Conservation (phyloP, 2,797 vertebrate genomes). For the Phyllotis vaccarum region DNA sequence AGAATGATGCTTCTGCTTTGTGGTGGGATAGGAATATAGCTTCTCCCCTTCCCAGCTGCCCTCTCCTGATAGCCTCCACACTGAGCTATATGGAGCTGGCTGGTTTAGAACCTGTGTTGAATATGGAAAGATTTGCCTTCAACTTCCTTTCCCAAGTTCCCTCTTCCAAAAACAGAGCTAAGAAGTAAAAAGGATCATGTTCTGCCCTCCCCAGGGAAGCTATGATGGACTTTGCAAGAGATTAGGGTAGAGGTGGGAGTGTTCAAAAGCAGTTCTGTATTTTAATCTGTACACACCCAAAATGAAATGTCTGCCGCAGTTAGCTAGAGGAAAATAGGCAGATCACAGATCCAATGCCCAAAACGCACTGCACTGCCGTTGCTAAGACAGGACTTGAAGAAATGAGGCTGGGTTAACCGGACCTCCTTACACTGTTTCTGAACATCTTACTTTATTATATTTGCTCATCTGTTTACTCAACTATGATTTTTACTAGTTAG, state of each 20-base stretch:
- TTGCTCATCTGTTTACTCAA: neutral
- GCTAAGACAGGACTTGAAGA: neutral
- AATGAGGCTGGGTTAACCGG: neutral
- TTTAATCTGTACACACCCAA: neutral
- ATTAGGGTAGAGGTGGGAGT: neutral
- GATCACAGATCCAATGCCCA: neutral
- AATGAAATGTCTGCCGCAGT: neutral
- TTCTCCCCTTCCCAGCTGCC: no score
- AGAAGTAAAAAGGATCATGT: neutral
- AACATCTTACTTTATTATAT: neutral
- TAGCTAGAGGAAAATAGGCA: neutral
- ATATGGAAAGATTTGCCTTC: neutral
- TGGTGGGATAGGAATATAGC: neutral
- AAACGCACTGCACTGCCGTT: neutral
- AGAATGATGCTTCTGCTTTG: neutral
- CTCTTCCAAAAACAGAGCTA: neutral
- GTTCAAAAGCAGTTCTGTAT: neutral
- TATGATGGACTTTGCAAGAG: neutral
- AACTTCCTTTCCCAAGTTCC: neutral
- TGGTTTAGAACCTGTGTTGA: neutral
- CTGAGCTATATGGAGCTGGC: neutral
- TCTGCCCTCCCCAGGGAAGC: neutral
- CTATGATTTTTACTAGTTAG: neutral
- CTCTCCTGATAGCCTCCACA: neutral
- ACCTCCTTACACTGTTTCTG: neutral